Evolutionary conservation across 1,140 invertebrate genomes (phyloP), one percentile per base, ranked within the genome.

Genomic region (Ceratina calcarata): DNA sequence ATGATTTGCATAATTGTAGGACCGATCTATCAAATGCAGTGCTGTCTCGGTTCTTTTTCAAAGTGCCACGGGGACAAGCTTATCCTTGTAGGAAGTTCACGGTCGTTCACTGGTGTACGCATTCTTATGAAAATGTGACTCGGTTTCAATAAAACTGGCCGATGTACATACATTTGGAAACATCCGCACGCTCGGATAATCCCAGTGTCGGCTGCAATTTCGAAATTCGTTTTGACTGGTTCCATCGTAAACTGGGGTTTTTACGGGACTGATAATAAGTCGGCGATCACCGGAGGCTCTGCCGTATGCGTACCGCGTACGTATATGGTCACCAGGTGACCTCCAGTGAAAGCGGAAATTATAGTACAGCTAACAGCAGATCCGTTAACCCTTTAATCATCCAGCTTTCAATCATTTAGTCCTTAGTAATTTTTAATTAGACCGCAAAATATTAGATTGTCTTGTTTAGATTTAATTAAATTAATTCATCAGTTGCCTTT

Each of bases 91-190:
- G 69, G 55, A 69, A 65, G 76, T 85, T 85, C 79, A 87, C 75
- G 86, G 81, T 78, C 77, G 77, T 78, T 78, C 62, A 24, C 62
- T 71, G 51, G n/a, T 49, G 68, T 37, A 66, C 77, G 74, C 79
- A 87, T 89, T 89, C 84, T 84, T 85, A 88, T 87, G 82, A 89
- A 88, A 89, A 90, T 85, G 24, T 55, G 45, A 24, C 45, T 61
- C 20, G 61, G 37, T 62, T 65, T 55, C 18, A 3, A 73, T 66
- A 61, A 82, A 74, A 74, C 45, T 37, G 58, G 12, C 27, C 66
- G 68, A 70, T 3, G 72, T 20, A 53, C 61, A 24, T 82, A 53
- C 61, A 32, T 82, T 72, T 62, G 22, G 73, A 78, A 72, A 72
- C 58, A 45, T 24, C 27, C 24, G 49, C 13, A 32, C 57, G 62